Evolutionary conservation across 2,113 vertebrate genomes (phyloP).

Genomic region (Ptilonorhynchus violaceus): DNA sequence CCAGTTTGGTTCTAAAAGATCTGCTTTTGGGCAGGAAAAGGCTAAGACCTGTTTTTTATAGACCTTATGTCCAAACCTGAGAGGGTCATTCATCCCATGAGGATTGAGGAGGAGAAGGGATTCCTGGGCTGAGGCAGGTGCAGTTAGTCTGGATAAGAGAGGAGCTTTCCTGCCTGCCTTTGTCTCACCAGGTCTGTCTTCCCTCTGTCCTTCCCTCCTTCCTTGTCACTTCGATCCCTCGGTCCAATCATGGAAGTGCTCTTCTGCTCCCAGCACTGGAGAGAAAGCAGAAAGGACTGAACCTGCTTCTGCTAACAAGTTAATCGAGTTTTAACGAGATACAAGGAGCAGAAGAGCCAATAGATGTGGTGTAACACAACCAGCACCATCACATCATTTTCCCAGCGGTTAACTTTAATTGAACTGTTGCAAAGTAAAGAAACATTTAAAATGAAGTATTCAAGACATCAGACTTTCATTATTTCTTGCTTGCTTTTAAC

Average conservation of each 20-base stretch:
- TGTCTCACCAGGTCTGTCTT: neutral
- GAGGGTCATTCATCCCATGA: neutral
- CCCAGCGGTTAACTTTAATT: neutral
- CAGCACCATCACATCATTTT: neutral
- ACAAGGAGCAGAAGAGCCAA: neutral
- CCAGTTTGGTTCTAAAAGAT: neutral
- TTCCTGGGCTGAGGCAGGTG: neutral
- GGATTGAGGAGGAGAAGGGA: neutral
- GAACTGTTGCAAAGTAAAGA: neutral
- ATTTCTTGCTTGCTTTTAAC: neutral
- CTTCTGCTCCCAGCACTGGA: accelerated
- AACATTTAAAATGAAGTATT: neutral
- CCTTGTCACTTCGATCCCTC: neutral
- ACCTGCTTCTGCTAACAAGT: neutral
- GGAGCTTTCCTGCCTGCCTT: neutral
- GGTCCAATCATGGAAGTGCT: accelerated
- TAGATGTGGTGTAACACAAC: neutral
- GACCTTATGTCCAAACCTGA: neutral
- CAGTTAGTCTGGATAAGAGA: neutral
- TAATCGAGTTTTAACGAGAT: neutral
- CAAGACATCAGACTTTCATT: neutral
- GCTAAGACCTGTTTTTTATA: neutral
- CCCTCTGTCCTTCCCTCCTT: neutral
- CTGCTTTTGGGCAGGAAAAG: neutral
- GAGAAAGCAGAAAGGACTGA: neutral